These are phyloP conservation scores for Trichomycterus rosablanca DNA, from an alignment of 2,113 vertebrate genomes.

Conservation along the genomic window DNA sequence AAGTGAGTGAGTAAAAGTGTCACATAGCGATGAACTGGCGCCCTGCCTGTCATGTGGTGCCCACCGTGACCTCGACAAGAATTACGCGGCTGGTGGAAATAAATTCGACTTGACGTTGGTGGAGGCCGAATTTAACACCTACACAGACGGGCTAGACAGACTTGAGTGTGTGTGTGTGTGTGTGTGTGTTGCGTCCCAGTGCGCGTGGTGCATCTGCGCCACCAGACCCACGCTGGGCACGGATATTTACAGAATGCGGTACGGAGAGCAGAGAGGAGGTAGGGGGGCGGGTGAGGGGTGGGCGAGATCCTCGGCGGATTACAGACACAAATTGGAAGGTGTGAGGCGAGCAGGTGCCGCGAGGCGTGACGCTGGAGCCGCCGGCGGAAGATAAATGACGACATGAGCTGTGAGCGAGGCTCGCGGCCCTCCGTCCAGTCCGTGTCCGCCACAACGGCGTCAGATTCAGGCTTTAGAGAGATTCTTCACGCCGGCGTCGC, in stretches of 20 bases:
- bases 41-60: too few relatives aligned
- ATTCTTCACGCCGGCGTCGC: too few relatives aligned
- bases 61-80: too few relatives aligned
- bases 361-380: conserved; percentile 57
- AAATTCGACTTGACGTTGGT: too few relatives aligned
- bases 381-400: conserved; percentile 65
- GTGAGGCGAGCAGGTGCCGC: conserved; percentile 56
- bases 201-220: conserved; percentile 8
- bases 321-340: conserved; percentile 23
- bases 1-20: too few relatives aligned
- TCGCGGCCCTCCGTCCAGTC: conserved; percentile 42
- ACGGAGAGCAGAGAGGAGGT: background rate
- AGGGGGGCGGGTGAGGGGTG: background rate
- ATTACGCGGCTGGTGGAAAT: too few relatives aligned
- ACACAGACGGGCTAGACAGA: too few relatives aligned
- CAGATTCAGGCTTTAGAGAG: too few relatives aligned
- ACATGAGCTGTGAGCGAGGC: conserved; percentile 52
- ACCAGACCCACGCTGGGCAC: background rate
- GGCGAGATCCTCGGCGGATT: background rate
- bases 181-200: conserved; percentile 5
- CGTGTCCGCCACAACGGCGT: too few relatives aligned
- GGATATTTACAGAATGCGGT: conserved; percentile 28
- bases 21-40: too few relatives aligned
- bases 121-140: too few relatives aligned
- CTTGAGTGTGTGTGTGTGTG: background rate